A percentile compares a stretch with the other conserved stretches of the same genome.
These are phyloP conservation scores for Drosophila miranda DNA, from an alignment of 1,140 invertebrate species.

Conservation along the genomic window DNA sequence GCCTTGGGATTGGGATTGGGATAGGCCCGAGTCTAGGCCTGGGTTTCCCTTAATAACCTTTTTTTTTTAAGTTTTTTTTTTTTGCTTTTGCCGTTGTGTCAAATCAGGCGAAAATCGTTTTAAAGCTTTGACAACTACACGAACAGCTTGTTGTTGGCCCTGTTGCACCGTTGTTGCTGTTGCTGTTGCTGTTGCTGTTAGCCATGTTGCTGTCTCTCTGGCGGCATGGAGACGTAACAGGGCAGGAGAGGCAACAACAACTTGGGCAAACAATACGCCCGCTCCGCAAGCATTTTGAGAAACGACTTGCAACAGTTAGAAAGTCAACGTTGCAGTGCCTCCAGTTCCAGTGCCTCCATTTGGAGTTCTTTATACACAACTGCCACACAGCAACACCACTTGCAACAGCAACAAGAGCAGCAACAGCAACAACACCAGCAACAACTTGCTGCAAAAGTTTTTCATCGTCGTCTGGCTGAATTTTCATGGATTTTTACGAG, in stretches of 20 bases:
- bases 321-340: slow-evolving; percentile 56
- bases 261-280: slow-evolving; percentile 67
- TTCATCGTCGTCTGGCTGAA: slow-evolving; percentile 68
- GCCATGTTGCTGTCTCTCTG: slow-evolving; percentile 52
- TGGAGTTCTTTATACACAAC: slow-evolving; percentile 52
- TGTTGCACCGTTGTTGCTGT: slow-evolving; percentile 32
- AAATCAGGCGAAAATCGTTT: slow-evolving; percentile 79
- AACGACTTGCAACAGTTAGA: slow-evolving; percentile 74
- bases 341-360: slow-evolving; percentile 23
- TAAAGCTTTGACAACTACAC: slow-evolving; percentile 74
- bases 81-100: slow-evolving; percentile 58
- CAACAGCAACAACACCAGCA: slow-evolving; percentile 33
- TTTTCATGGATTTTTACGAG: slow-evolving; percentile 79
- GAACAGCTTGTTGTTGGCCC: slow-evolving; percentile 31
- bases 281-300: slow-evolving; percentile 67
- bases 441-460: slow-evolving; percentile 44
- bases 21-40: background rate
- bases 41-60: slow-evolving; percentile 63
- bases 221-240: slow-evolving; percentile 36
- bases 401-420: slow-evolving; percentile 22
- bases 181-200: slow-evolving; percentile 44
- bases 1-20: no score
- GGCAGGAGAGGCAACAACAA: slow-evolving; percentile 31
- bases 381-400: slow-evolving; percentile 17
- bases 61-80: slow-evolving; percentile 45